phyloP scores from a whole-genome alignment of 2,888 invertebrate genomes.

The Archips xylosteana region DNA sequence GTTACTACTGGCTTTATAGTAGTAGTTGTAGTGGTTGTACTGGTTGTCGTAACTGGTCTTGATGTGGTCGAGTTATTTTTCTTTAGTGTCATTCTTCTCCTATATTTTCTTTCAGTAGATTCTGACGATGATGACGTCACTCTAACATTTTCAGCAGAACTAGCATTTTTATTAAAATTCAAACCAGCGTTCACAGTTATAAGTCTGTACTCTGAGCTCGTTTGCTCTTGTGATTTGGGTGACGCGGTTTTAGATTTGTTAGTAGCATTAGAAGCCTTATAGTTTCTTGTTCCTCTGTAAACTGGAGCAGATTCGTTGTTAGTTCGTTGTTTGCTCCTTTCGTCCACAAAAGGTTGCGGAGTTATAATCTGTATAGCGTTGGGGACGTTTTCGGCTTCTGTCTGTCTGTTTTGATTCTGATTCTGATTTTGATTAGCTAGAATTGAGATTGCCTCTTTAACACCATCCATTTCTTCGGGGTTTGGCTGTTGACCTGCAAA shows the following conservation, averaged over 20 bases:
- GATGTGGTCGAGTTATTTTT: slow-evolving; percentile 54
- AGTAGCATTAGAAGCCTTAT: slow-evolving; percentile 53
- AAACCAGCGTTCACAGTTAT: slow-evolving; percentile 65
- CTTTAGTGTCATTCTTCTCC: slow-evolving; percentile 70
- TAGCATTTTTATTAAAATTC: slow-evolving; percentile 59
- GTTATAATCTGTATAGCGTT: slow-evolving; percentile 68
- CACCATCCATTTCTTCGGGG: slow-evolving; percentile 73
- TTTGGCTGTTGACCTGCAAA: slow-evolving; percentile 65
- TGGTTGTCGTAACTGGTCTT: slow-evolving; percentile 48
- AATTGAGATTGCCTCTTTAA: slow-evolving; percentile 78
- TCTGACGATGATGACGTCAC: slow-evolving; percentile 57
- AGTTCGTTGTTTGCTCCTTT: slow-evolving; percentile 64
- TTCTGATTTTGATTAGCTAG: slow-evolving; percentile 69
- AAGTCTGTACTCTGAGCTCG: slow-evolving; percentile 57
- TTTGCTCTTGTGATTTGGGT: slow-evolving; percentile 51
- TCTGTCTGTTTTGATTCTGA: slow-evolving; percentile 50
- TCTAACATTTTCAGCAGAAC: slow-evolving; percentile 45
- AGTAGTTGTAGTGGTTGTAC: slow-evolving; percentile 47
- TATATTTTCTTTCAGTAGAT: slow-evolving; percentile 64
- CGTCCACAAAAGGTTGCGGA: slow-evolving; percentile 70
- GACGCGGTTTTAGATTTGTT: slow-evolving; percentile 51
- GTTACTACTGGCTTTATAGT: slow-evolving; percentile 49
- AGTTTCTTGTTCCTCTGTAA: slow-evolving; percentile 71
- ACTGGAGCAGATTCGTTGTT: slow-evolving; percentile 67
- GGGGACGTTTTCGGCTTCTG: slow-evolving; percentile 44